A percentile compares a stretch with the other conserved stretches of the same genome.
phyloP scores from a whole-genome alignment of 2,797 vertebrate genomes.

The Sorex maritimensis region DNA sequence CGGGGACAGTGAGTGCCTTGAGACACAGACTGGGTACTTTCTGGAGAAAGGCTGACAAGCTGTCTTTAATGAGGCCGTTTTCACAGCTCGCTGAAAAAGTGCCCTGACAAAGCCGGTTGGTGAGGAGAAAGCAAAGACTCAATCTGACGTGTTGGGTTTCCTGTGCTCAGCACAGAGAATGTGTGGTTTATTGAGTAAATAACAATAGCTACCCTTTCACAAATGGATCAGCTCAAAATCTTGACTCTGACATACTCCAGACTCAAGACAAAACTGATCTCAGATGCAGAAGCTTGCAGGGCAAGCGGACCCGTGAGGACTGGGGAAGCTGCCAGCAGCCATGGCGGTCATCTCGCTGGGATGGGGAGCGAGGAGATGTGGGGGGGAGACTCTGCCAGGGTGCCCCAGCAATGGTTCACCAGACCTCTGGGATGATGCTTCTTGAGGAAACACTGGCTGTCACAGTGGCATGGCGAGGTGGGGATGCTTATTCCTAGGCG shows the following conservation, averaged over 20 bases:
- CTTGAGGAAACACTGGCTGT: neutral
- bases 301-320: neutral
- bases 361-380: neutral
- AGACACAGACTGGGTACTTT: neutral
- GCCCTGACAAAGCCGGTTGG: neutral
- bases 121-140: neutral
- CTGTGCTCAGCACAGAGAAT: constrained; percentile 60
- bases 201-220: constrained; percentile 29
- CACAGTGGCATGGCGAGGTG: neutral
- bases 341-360: neutral
- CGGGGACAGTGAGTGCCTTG: constrained; percentile 30
- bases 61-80: constrained; percentile 37
- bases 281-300: neutral
- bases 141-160: constrained; percentile 30
- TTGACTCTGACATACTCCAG: constrained; percentile 53
- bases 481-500: neutral
- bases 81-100: constrained; percentile 20
- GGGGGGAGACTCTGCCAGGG: too few species aligned
- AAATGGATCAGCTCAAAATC: constrained; percentile 64
- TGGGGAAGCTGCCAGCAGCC: constrained; percentile 29
- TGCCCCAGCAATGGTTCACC: neutral
- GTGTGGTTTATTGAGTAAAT: constrained; percentile 55
- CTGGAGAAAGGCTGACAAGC: constrained; percentile 70
- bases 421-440: neutral
- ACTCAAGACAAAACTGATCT: constrained; percentile 36